Evolutionary conservation across 2,888 invertebrate species (phyloP), one percentile per base, ranked within the genome.

Genomic region (Drosophila stalkeri): DNA sequence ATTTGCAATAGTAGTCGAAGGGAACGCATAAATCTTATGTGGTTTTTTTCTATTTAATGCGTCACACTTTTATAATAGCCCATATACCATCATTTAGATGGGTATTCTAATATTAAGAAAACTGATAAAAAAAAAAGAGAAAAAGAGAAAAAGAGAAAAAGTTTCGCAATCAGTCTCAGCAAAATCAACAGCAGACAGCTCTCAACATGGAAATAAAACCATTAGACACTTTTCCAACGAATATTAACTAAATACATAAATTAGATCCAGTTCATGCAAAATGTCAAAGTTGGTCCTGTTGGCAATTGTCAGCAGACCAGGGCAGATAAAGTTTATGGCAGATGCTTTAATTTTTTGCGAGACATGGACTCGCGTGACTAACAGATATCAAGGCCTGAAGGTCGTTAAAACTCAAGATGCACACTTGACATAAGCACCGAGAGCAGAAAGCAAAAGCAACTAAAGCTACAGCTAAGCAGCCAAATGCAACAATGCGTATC

Each of bases 171-270:
- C 64, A 67, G 63, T 67, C 56, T 20, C 9, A 20, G 64, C 43
- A 49, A 52, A 72, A 64, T 78, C 43, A 73, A 78, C 67, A 65
- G 64, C 64, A 37, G 62, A 67, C 67, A 72, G 64, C 72, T 82
- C 76, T 88, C 82, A 88, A 72, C 86, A 70, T 52, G 71, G 73
- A 83, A 70, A 82, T 80, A 86, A 88, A 88, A 76, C 80, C 80
- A 83, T 86, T 82, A 81, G 81, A 67, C 68, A 84, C 73, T 71
- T 66, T 68, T 63, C 59, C 46, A 68, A 59, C 72, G 74, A 83
- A 70, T 69, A 69, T 52, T 75, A 88, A 89, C 86, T 89, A 85
- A 88, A 90, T 82, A 82, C 85, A 87, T 89, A 86, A 85, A 86
- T 86, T 86, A 89, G 80, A 81, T 55, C 62, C 59, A 66, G 64